Percentiles rank a stretch among this genome's conserved stretches.
Evolutionary conservation across 53 echinoderm and acorn worm genomes (phyloP).

Genomic region (Antedon mediterranea): DNA sequence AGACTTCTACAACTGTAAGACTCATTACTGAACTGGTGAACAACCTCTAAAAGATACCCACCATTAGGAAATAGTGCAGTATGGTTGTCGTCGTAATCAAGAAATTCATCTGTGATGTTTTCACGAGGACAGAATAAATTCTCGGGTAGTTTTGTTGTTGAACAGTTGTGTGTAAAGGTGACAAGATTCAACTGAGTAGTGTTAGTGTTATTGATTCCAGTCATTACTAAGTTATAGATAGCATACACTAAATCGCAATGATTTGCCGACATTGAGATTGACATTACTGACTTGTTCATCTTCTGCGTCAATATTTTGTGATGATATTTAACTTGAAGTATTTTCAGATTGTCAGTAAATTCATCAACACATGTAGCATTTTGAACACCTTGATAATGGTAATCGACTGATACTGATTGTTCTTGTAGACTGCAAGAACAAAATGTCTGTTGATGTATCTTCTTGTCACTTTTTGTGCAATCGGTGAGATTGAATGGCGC

Average conservation of each 20-base stretch:
- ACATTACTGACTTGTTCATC: background rate
- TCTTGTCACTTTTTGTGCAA: background rate
- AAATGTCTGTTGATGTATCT: background rate
- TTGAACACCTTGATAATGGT: background rate
- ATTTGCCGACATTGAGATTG: background rate
- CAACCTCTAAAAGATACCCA: background rate
- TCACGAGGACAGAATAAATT: background rate
- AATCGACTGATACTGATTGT: background rate
- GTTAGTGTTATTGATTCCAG: background rate
- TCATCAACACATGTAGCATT: background rate
- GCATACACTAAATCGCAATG: background rate
- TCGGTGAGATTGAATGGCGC: background rate
- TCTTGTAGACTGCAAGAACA: background rate
- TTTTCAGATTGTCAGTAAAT: background rate
- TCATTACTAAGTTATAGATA: background rate
- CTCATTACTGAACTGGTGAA: background rate
- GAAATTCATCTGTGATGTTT: background rate
- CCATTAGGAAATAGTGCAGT: background rate
- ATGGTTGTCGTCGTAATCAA: background rate
- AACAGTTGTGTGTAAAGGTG: background rate
- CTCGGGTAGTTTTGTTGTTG: background rate
- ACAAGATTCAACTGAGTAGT: background rate
- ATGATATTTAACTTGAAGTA: background rate
- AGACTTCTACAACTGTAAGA: background rate
- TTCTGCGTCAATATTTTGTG: background rate